These are phyloP conservation scores for Armadillidium nasatum DNA, from an alignment of 1,140 invertebrate genomes.

Conservation along the genomic window DNA sequence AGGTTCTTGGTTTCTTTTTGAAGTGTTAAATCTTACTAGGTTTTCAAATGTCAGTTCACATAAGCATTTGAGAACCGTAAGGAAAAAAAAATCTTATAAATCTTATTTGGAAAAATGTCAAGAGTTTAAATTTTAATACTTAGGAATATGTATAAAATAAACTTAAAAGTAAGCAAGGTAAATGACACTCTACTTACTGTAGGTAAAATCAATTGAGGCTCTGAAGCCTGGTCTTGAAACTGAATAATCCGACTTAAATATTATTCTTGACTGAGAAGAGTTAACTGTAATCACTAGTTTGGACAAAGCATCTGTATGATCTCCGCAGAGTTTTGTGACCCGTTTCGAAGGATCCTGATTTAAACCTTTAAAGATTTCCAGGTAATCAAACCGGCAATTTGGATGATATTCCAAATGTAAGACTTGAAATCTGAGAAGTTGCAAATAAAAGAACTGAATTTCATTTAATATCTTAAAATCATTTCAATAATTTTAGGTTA, in stretches of 20 bases:
- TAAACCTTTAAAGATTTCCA: background rate
- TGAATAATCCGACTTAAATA: background rate
- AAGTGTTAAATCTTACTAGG: too few relatives aligned
- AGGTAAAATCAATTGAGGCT: background rate
- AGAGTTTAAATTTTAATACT: too few relatives aligned
- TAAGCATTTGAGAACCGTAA: too few relatives aligned
- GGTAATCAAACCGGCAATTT: background rate
- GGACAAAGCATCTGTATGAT: background rate
- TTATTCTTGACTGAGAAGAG: background rate
- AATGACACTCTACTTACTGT: background rate
- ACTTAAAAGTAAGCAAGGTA: too few relatives aligned
- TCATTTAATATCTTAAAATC: too few relatives aligned
- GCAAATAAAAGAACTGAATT: background rate
- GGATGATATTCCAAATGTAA: background rate
- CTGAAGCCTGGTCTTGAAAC: background rate
- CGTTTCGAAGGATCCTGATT: background rate
- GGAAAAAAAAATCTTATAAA: too few relatives aligned
- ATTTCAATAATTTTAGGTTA: too few relatives aligned
- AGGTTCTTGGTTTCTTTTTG: too few relatives aligned
- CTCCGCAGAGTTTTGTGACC: background rate
- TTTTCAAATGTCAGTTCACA: too few relatives aligned
- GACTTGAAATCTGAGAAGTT: background rate
- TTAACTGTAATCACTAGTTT: background rate
- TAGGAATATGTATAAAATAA: too few relatives aligned
- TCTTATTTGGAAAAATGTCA: too few relatives aligned